Evolutionary conservation across 1,140 invertebrate species (phyloP).

Genomic region (Polyergus mexicanus): DNA sequence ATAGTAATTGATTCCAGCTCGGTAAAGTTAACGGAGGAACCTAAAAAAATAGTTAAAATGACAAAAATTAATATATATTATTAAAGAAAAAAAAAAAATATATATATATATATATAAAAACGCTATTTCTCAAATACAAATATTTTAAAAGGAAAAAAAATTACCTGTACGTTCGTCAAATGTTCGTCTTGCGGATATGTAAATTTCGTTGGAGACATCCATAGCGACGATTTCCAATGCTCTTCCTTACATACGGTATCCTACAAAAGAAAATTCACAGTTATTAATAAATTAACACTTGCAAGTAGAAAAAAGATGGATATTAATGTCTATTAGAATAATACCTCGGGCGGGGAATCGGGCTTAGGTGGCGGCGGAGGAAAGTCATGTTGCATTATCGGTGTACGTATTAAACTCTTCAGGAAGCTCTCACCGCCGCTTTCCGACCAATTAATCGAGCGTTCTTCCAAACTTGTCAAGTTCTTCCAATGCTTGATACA

Average conservation of each 20-base stretch:
- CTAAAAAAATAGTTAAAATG: constrained; percentile 59
- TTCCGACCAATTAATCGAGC: constrained; percentile 77
- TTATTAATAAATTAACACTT: neutral
- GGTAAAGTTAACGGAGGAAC: constrained; percentile 82
- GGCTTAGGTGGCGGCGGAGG: constrained; percentile 79
- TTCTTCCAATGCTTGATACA: constrained; percentile 76
- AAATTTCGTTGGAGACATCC: constrained; percentile 82
- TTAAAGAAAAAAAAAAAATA: no score
- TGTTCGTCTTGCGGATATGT: constrained; percentile 75
- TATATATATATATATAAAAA: no score
- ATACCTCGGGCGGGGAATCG: constrained; percentile 78
- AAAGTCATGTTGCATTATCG: constrained; percentile 72
- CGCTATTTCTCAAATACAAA: constrained; percentile 17
- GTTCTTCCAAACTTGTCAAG: constrained; percentile 61
- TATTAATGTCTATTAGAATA: constrained; percentile 1
- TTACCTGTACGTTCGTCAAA: constrained; percentile 80
- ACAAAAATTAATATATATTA: neutral
- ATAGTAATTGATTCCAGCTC: constrained; percentile 77
- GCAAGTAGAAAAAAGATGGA: neutral
- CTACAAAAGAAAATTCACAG: neutral
- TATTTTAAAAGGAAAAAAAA: neutral
- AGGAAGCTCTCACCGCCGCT: constrained; percentile 76
- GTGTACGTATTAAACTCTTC: constrained; percentile 78
- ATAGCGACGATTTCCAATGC: constrained; percentile 83
- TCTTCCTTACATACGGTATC: constrained; percentile 59